Evolutionary conservation across 2,113 vertebrate species (phyloP), one percentile per base, ranked within the genome.

Genomic region (Haplochromis burtoni): DNA sequence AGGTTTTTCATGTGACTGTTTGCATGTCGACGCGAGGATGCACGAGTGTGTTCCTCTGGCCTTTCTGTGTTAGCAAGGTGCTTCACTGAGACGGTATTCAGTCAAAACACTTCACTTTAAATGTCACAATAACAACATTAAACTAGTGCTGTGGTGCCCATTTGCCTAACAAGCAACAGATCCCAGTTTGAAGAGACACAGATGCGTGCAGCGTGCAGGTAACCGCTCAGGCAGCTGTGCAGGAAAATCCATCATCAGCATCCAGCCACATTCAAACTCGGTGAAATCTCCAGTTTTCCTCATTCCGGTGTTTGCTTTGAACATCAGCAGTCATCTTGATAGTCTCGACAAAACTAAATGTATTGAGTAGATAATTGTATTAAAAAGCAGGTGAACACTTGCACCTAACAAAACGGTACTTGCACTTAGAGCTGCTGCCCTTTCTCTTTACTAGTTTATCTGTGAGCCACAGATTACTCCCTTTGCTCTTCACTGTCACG

Each of bases 11-110:
- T 16, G 66, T 16, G 66, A 73, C 21, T 45, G 66, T 26, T 73
- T 45, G 5, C 68, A 10, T 45, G 38, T 73, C 7, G 11, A 66
- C 33, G 63, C 11, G 33, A 40, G 63, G 19, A 4, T 8, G 7
- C 19, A 40, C 4, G 7, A 68, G 19, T 4, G 35, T 21, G 33
- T 40, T 68, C 7, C 11, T 45, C 66, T 10, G 38, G 0, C 4
- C 12, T 71, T 4, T 42, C 7, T 1, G n/a, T 24, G 8, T 2
- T 42, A 26, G 35, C 11, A 68, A 68, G 13, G 5, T 45, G 38
- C n/a, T 7, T 73, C 38, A 45, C 38, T 10, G n/a, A 68, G n/a
- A 38, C 19, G 0, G 4, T 38, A 0, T 0, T 40, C 63, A 42
- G n/a, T 42, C 12, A 42, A 42, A 71, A 24, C 8, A 71, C 21